Evolutionary conservation across 2,888 invertebrate genomes (phyloP).

Genomic region (Cryptus armator): DNA sequence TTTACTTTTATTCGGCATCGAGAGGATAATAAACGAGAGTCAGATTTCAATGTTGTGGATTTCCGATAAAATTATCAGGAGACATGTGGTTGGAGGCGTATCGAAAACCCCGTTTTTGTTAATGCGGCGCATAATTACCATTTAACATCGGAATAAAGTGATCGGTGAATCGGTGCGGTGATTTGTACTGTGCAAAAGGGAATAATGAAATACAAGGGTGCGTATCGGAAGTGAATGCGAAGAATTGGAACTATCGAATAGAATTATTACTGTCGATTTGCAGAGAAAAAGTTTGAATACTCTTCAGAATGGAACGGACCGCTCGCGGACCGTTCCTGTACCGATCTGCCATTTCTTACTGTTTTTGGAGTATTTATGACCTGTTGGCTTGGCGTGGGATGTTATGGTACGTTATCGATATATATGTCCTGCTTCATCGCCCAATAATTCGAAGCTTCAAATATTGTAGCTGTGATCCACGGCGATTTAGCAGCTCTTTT

Average conservation of each 20-base stretch:
- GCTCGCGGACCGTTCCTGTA: conserved; percentile 93
- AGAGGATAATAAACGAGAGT: too few species aligned
- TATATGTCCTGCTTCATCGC: background rate
- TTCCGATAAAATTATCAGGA: too few species aligned
- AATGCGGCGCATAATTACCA: too few species aligned
- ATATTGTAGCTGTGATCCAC: conserved; percentile 87
- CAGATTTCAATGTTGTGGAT: too few species aligned
- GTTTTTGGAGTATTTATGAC: conserved; percentile 92
- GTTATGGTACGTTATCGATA: conserved; percentile 89
- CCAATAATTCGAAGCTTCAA: background rate
- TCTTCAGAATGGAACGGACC: conserved; percentile 94
- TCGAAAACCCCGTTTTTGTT: too few species aligned
- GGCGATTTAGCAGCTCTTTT: conserved; percentile 91
- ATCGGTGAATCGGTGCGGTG: background rate
- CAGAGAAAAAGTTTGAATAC: conserved; percentile 91
- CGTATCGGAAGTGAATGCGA: conserved; percentile 30
- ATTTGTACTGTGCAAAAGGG: too few species aligned
- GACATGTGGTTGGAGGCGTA: too few species aligned
- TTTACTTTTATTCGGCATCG: too few species aligned
- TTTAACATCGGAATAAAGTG: too few species aligned
- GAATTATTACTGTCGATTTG: conserved; percentile 77
- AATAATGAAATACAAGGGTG: conserved; percentile 56
- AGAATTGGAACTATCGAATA: background rate
- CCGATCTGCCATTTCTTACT: conserved; percentile 94
- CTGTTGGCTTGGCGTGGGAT: conserved; percentile 92